These are phyloP conservation scores for Podargus strigoides DNA, from an alignment of 2,797 vertebrate genomes.

Conservation along the genomic window DNA sequence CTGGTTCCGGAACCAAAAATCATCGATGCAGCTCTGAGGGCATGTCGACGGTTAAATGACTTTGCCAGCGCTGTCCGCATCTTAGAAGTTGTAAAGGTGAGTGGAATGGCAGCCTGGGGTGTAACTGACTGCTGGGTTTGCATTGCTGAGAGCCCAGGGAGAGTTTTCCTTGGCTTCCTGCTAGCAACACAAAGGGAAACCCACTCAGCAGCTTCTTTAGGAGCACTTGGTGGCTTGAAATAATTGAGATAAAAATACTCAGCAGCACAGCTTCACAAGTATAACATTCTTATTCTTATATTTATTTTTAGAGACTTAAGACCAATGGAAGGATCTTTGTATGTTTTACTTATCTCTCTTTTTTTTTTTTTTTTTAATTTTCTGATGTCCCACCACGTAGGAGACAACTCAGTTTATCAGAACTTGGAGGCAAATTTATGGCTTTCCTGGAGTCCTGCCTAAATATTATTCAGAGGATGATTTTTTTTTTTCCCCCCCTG, in stretches of 20 bases:
- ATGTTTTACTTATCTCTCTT: neutral
- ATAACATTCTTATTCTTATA: fast-evolving
- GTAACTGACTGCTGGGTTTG: neutral
- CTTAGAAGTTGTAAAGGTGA: slow-evolving; percentile 93
- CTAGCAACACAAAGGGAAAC: neutral
- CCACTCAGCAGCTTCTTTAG: no score
- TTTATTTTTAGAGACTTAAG: neutral
- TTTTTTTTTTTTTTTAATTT: no score
- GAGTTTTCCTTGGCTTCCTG: neutral
- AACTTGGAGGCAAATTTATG: neutral
- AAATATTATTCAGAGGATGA: neutral
- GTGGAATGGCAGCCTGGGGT: neutral
- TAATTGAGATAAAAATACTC: neutral
- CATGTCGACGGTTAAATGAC: slow-evolving; percentile 92
- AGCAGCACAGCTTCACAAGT: no score
- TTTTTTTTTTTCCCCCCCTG: neutral
- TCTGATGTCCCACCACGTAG: neutral
- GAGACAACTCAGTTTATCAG: neutral
- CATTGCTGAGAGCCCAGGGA: fast-evolving
- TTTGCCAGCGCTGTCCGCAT: slow-evolving; percentile 92
- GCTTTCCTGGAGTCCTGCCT: neutral
- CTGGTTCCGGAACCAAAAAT: slow-evolving; percentile 97
- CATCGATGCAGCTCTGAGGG: slow-evolving; percentile 88
- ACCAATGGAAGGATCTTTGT: neutral
- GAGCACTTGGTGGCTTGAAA: neutral